Conservation (phyloP, 1,140 invertebrate species). For the Melipona quadrifasciata region DNA sequence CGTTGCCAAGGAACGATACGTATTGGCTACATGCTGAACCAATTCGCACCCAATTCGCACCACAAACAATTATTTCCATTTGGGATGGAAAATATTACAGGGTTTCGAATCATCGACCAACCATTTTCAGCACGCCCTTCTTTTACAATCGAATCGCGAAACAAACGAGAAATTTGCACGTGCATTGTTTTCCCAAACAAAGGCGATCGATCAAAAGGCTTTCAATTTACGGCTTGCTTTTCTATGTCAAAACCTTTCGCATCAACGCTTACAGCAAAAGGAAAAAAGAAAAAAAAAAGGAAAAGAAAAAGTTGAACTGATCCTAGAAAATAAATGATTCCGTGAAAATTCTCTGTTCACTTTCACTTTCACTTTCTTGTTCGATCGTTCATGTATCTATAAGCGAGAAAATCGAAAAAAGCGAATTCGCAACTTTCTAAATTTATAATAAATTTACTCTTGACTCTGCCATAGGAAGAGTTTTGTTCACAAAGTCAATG, state of each 20-base stretch:
- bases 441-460: too few relatives aligned
- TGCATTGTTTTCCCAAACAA: not conserved
- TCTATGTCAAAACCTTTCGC: not conserved
- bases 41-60: not conserved
- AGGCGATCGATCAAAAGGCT: not conserved
- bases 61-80: not conserved
- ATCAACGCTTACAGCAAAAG: not conserved
- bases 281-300: too few relatives aligned
- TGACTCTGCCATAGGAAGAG: too few relatives aligned
- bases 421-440: too few relatives aligned
- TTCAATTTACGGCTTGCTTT: not conserved
- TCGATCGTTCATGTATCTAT: too few relatives aligned
- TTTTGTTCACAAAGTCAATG: too few relatives aligned
- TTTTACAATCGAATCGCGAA: not conserved
- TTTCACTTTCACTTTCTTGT: not conserved
- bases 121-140: not conserved
- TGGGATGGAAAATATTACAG: not conserved
- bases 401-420: too few relatives aligned
- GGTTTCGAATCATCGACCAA: not conserved
- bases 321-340: not conserved
- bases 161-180: not conserved
- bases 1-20: too few relatives aligned
- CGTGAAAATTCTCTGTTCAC: not conserved
- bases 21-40: too few relatives aligned
- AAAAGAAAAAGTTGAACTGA: not conserved